These are phyloP conservation scores for Selenia dentaria DNA, from an alignment of 2,888 invertebrate genomes.

Conservation along the genomic window DNA sequence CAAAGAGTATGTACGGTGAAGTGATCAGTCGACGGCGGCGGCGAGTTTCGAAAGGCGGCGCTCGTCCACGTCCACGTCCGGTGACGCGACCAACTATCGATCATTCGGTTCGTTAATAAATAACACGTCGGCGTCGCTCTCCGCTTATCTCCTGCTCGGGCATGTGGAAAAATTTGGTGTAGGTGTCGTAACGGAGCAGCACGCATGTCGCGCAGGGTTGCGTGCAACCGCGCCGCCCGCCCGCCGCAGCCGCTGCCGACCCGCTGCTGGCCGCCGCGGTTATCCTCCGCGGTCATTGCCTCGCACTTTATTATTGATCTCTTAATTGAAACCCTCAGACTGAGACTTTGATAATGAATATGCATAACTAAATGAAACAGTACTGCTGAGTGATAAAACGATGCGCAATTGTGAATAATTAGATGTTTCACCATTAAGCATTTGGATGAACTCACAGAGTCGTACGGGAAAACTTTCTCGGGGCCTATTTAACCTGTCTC, in stretches of 20 bases:
- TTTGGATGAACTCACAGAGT: slow-evolving; percentile 20
- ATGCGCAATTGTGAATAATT: background rate
- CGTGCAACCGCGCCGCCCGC: slow-evolving; percentile 69
- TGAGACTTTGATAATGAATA: slow-evolving; percentile 16
- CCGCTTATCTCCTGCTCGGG: slow-evolving; percentile 82
- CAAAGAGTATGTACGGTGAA: slow-evolving; percentile 49
- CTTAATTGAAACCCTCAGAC: slow-evolving; percentile 62
- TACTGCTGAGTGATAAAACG: background rate
- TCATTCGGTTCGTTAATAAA: slow-evolving; percentile 85
- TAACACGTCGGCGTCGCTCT: slow-evolving; percentile 81
- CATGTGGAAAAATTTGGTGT: slow-evolving; percentile 84
- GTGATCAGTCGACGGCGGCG: slow-evolving; percentile 48
- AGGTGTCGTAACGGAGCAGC: slow-evolving; percentile 82
- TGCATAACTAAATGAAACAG: slow-evolving; percentile 18
- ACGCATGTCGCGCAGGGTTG: slow-evolving; percentile 75
- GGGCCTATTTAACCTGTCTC: slow-evolving; percentile 54
- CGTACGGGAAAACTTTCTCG: slow-evolving; percentile 54
- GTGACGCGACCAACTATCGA: slow-evolving; percentile 83
- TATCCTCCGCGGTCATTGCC: slow-evolving; percentile 69
- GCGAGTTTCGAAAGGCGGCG: slow-evolving; percentile 76
- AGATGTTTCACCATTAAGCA: slow-evolving; percentile 21
- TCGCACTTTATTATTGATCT: slow-evolving; percentile 65
- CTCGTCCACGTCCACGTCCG: slow-evolving; percentile 76
- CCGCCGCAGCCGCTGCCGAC: slow-evolving; percentile 46
- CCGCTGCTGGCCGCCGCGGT: slow-evolving; percentile 30